Evolutionary conservation across 2,797 vertebrate species (phyloP), one percentile per base, ranked within the genome.

Genomic region (Xenentodon cancila): DNA sequence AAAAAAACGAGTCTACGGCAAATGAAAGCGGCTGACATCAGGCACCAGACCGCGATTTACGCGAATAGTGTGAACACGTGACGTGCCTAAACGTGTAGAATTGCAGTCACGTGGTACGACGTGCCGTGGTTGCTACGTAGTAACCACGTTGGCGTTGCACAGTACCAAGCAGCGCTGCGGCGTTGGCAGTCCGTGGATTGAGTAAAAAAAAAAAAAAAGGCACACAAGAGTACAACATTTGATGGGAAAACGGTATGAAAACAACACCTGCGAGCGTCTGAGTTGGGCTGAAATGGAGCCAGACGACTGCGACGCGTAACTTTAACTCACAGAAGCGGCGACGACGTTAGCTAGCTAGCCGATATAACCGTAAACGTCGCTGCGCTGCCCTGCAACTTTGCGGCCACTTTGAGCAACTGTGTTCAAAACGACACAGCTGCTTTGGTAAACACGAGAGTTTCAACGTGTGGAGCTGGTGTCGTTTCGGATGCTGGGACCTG

Each of bases 81-180:
- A 25, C 25, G 25, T 25, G 25, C 25, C 25, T 25, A 3, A 25
- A 25, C 3, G 3, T 25, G 5, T 25, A 3, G 3, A 30, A 30
- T 6, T 30, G 27, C 12, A 20, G 43, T 75, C 59, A 73, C 7
- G 64, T 73, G 58, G 42, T 63, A 53, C 18, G 55, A 30, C 1
- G 2, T 9, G 18, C 1, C 63, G 74, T 69, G 55, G 81, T 84
- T 75, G 72, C 59, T 74, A 45, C 82, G 11, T 76, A 61, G 89
- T 61, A 89, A 89, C 90, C 42, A 79, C 79, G 83, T 58, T 68
- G 62, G 84, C 82, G 63, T 59, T 7, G 25, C 30, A 12, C 32
- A 44, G 19, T 21, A 27, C 11, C 9, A 30, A 1, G 13, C 57
- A 73, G 55, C 62, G 43, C 59, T 37, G 32, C 22, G 13, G n/a